phyloP scores from a whole-genome alignment of 2,888 invertebrate genomes.

The Drosophila limbata region DNA sequence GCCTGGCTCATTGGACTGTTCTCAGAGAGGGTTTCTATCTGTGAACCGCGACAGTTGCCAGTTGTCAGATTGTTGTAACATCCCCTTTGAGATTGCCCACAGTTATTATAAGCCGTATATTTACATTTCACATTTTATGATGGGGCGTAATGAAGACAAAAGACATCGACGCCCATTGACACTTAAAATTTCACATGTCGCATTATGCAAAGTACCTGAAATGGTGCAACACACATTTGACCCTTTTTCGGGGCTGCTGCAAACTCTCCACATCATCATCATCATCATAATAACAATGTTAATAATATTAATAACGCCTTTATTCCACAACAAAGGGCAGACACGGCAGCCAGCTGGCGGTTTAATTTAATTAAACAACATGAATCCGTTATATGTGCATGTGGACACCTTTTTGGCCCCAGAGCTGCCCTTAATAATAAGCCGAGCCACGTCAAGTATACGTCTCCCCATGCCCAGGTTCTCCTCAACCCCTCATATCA shows the following conservation, averaged over 20 bases:
- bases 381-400: conserved; percentile 64
- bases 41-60: conserved; percentile 49
- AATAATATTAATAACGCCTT: conserved; percentile 80
- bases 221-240: conserved; percentile 48
- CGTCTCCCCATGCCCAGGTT: neutral
- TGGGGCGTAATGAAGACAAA: conserved; percentile 60
- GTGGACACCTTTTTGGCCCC: conserved; percentile 71
- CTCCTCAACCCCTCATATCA: conserved; percentile 11
- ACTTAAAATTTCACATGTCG: conserved; percentile 73
- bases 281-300: conserved; percentile 45
- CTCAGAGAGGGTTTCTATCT: conserved; percentile 23
- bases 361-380: conserved; percentile 82
- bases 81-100: conserved; percentile 17
- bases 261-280: conserved; percentile 21
- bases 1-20: conserved; percentile 25
- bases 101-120: conserved; percentile 50
- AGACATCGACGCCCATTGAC: conserved; percentile 58
- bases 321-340: conserved; percentile 69
- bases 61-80: conserved; percentile 1
- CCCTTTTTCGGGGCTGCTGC: conserved; percentile 38
- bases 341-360: conserved; percentile 55
- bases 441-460: conserved; percentile 48
- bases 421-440: conserved; percentile 68
- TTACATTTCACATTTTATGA: conserved; percentile 53
- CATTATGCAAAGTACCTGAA: conserved; percentile 74